A percentile compares a stretch with the other conserved stretches of the same genome.
Evolutionary conservation across 2,888 invertebrate species (phyloP).

Genomic region (Vanessa cardui): DNA sequence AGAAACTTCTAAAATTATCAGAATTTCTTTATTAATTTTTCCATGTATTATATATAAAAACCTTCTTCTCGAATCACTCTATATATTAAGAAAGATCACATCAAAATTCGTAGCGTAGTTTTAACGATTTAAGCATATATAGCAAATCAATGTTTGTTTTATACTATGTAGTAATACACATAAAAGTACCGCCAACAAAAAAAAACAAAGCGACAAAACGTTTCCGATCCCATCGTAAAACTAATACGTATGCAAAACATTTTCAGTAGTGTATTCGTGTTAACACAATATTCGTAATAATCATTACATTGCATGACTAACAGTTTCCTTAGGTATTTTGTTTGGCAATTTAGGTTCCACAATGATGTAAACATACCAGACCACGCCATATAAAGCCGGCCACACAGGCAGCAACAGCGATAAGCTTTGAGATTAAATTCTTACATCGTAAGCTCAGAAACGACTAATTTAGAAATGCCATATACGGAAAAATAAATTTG

Average conservation of each 20-base stretch:
- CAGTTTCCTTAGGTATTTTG: conserved; percentile 31
- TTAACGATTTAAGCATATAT: too few relatives aligned
- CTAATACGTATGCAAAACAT: conserved; percentile 1
- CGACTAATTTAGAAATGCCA: conserved; percentile 35
- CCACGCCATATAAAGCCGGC: conserved; percentile 37
- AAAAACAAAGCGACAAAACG: not conserved
- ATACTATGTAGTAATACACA: too few relatives aligned
- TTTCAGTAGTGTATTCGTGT: conserved; percentile 26
- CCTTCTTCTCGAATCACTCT: too few relatives aligned
- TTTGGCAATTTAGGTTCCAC: conserved; percentile 34
- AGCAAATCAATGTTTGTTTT: too few relatives aligned
- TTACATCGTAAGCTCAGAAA: conserved; percentile 38
- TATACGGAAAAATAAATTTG: conserved; percentile 37
- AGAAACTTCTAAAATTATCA: too few relatives aligned
- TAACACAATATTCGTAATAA: conserved; percentile 34
- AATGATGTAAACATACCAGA: conserved; percentile 37
- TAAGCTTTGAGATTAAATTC: conserved; percentile 38
- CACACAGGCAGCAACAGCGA: conserved; percentile 36
- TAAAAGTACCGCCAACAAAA: not conserved
- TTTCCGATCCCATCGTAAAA: not conserved
- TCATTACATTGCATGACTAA: conserved; percentile 32
- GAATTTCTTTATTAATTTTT: too few relatives aligned
- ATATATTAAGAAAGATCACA: too few relatives aligned
- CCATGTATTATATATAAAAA: too few relatives aligned
- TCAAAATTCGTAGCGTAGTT: too few relatives aligned